A percentile compares a stretch with the other conserved stretches of the same genome.
phyloP scores from a whole-genome alignment of 2,888 invertebrate species.

The Diarsia dahlii region DNA sequence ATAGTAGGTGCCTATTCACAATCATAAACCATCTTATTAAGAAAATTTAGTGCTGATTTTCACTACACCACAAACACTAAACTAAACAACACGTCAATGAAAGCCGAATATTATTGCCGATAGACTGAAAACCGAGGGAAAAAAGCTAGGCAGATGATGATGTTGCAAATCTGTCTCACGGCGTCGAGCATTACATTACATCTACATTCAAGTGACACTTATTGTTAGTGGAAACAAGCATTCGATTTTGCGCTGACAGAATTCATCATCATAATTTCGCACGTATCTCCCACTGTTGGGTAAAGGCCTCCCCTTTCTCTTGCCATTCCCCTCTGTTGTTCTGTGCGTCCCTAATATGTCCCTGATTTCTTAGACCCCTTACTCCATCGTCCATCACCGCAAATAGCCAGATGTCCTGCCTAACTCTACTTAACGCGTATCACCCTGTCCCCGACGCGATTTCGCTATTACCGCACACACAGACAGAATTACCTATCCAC shows the following conservation, averaged over 20 bases:
- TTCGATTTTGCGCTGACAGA: not conserved
- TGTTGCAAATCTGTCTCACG: not conserved
- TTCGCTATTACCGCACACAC: not conserved
- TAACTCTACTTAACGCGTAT: no score
- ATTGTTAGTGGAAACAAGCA: not conserved
- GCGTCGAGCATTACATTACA: not conserved
- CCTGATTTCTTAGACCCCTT: no score
- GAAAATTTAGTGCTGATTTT: not conserved
- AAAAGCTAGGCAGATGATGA: no score
- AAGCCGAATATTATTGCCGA: not conserved
- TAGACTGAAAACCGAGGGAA: no score
- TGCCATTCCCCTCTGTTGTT: not conserved
- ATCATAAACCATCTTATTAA: not conserved
- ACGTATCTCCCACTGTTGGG: not conserved
- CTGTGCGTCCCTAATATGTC: not conserved
- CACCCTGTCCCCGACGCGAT: no score
- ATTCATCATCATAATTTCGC: not conserved
- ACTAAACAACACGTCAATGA: not conserved
- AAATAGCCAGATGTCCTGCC: no score
- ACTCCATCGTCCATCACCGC: no score
- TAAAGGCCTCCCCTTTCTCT: no score
- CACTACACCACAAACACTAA: not conserved
- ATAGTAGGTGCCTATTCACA: not conserved
- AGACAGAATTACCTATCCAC: not conserved
- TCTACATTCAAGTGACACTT: not conserved